phyloP scores from a whole-genome alignment of 1,140 invertebrate species.

The Camponotus floridanus region DNA sequence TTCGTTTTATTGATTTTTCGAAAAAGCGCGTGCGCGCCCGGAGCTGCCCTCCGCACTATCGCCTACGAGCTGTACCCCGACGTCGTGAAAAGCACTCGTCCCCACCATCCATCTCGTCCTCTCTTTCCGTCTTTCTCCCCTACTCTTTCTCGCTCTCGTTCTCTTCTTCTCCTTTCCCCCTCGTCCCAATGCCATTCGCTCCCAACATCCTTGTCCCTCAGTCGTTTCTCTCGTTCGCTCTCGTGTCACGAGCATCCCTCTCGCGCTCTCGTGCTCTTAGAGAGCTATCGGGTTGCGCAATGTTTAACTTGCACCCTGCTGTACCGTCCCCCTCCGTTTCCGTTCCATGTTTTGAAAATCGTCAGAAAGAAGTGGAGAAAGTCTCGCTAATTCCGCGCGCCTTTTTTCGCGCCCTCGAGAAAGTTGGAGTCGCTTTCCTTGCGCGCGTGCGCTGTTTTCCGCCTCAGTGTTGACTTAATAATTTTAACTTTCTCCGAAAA shows the following conservation, averaged over 20 bases:
- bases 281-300: conserved; percentile 75
- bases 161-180: conserved; percentile 21
- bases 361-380: conserved; percentile 56
- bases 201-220: conserved; percentile 17
- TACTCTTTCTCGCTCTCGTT: conserved; percentile 40
- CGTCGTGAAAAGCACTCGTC: conserved; percentile 73
- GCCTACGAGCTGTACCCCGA: conserved; percentile 79
- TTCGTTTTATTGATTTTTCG: conserved; percentile 87
- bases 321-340: conserved; percentile 33
- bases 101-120: conserved; percentile 40
- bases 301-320: conserved; percentile 64
- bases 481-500: conserved; percentile 41
- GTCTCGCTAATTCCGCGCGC: conserved; percentile 57
- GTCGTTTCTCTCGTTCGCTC: conserved; percentile 30
- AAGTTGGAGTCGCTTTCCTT: conserved; percentile 47
- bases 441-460: conserved; percentile 34
- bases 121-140: conserved; percentile 60
- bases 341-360: conserved; percentile 65
- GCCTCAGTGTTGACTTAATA: background rate
- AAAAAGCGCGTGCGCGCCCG: conserved; percentile 86
- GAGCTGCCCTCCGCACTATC: conserved; percentile 83
- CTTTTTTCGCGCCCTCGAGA: conserved; percentile 58
- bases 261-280: conserved; percentile 57
- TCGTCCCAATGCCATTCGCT: background rate
- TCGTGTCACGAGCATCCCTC: conserved; percentile 29